Base-by-base conservation (phyloP, 2,113 vertebrate genomes). In the Hirundichthys speculiger region DNA sequence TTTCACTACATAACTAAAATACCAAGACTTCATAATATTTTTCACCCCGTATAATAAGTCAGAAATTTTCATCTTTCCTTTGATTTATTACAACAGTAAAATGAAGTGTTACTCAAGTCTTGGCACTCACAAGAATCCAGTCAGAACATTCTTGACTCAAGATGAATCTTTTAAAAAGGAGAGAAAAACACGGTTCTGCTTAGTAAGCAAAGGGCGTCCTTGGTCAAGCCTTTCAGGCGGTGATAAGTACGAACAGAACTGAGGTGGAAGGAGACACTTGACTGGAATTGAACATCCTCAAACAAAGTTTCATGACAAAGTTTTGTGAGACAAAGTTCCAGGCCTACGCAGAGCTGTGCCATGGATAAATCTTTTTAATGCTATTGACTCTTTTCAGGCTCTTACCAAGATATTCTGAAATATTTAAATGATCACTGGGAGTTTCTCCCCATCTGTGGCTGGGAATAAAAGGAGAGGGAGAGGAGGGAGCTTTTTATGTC, bases 371-470 rank as follows among this genome's bases (percentile, higher is more conserved):
- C 80, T 54, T 81, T 80, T 85, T 86, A 82, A 83, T 71, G 79
- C 75, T 74, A 86, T 86, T 87, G 83, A 90, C 84, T 77, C 77
- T 82, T 87, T 84, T 83, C 69, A 83, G 80, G 82, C 76, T 84
- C 84, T 80, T 65, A 84, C 79, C 75, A 63, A 87, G 83, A 86
- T 83, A 75, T 87, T 86, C 83, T 86, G 77, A 86, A 90, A 87
- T 87, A 88, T 88, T 90, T 77, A 86, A 88, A 88, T 86, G 86
- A 88, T 87, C 83, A 73, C 81, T 82, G 86, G 85, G 88, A 87
- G 68, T 82, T 84, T 84, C 83, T 83, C 52, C 68, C 72, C 73
- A 21, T 87, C 80, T 82, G 73, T 79, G 75, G 71, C 64, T 65
- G 69, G 72, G 75, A 79, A 87, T 90, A 84, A 88, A 88, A 77